phyloP scores from a whole-genome alignment of 1,140 invertebrate genomes.

The Aplysia californica region DNA sequence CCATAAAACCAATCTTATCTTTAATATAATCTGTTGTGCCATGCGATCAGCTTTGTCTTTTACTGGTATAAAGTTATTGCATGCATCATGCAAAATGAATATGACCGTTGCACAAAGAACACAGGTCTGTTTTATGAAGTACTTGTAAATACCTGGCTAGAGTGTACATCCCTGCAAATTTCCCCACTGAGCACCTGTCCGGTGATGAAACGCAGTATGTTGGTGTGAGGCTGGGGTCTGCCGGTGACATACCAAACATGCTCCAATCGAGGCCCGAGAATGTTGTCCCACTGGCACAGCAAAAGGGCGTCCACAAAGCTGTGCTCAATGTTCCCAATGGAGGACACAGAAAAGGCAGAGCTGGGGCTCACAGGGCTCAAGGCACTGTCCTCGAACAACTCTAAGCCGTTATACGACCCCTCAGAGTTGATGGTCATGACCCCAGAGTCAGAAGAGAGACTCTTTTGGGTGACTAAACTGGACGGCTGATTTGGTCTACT shows the following conservation, averaged over 20 bases:
- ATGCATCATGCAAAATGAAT: too few relatives aligned
- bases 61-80: too few relatives aligned
- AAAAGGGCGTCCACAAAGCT: conserved; percentile 46
- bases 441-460: conserved; percentile 2
- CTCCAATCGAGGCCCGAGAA: conserved; percentile 53
- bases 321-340: conserved; percentile 37
- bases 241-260: conserved; percentile 52
- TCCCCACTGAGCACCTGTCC: conserved; percentile 57
- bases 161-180: conserved; percentile 49
- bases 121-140: too few relatives aligned
- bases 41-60: too few relatives aligned
- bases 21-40: too few relatives aligned
- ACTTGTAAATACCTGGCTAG: conserved; percentile 25
- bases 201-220: conserved; percentile 42
- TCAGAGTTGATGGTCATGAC: conserved; percentile 12
- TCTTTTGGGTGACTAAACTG: neutral
- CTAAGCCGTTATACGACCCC: neutral
- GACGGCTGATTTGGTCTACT: neutral
- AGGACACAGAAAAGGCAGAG: conserved; percentile 40
- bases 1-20: too few relatives aligned
- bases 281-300: conserved; percentile 61
- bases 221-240: conserved; percentile 25
- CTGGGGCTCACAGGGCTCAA: conserved; percentile 48
- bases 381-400: neutral
- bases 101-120: too few relatives aligned